Base-by-base conservation (phyloP, 2,888 invertebrate genomes). In the Portevinia maculata region DNA sequence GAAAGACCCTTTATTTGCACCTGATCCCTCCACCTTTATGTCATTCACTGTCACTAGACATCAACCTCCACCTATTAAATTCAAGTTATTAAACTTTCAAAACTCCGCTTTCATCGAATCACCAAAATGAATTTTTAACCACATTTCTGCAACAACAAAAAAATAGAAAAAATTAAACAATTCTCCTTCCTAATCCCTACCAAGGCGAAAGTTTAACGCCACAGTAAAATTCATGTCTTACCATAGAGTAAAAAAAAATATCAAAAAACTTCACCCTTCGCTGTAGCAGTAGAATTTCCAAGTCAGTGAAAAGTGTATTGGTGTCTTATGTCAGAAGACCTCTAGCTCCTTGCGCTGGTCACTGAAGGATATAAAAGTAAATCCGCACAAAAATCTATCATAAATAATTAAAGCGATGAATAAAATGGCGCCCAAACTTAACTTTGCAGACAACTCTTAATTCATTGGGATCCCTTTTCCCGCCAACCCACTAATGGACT, bases 391-490 rank as follows among this genome's bases (percentile, higher is more conserved):
- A 75, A 67, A 70, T 69, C 69, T 70, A 55, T 76, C 73, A 67
- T 73, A 79, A 67, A 79, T 73, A 79, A 79, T 67, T 73, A 67
- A 73, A 73, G 60, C 73, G 9, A 79, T 79, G 79, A 73, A 79
- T 76, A 69, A 74, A 74, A 76, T 76, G 60, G 69, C 57, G 24
- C 3, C 64, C 55, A 55, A 39, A 30, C 74, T 15, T 57, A 74
- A 74, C 57, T 74, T 74, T 74, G n/a, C 74, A 55, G 74, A 39
- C 64, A 74, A 32, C 46, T 64, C 59, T 52, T 60, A 52, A 50
- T 52, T 50, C 70, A 11, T 24, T 32, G 32, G 41, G 30, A 28
- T 19, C 17, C 30, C 17, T 19, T 9, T 3, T 21, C 37, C 13
- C 7, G 17, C 7, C 21, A 24, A 32, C 2, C 30, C 32, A 32